phyloP scores from a whole-genome alignment of 30 jellyfish, hydroid and myxozoan species.

The Nemopilema nomurai region DNA sequence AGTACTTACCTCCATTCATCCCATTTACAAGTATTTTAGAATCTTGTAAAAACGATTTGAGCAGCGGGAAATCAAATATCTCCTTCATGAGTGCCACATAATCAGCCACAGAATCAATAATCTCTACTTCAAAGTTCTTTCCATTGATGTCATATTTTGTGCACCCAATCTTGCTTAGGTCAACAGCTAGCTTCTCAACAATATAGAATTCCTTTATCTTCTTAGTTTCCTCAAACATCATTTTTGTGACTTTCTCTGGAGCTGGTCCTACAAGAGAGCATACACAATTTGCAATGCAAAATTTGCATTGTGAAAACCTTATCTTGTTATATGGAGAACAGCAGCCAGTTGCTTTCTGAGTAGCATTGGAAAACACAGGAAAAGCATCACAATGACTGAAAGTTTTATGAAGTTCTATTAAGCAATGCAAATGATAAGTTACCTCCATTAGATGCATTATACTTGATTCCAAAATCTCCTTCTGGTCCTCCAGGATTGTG shows the following conservation, averaged over 20 bases:
- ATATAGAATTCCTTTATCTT: constrained; percentile 43
- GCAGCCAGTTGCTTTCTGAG: too few species aligned
- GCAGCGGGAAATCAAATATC: constrained; percentile 70
- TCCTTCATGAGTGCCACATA: constrained; percentile 80
- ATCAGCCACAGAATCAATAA: constrained; percentile 78
- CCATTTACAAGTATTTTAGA: constrained; percentile 73
- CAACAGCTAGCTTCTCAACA: constrained; percentile 53
- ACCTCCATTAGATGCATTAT: constrained; percentile 96
- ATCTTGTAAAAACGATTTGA: constrained; percentile 51
- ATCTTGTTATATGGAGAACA: too few species aligned
- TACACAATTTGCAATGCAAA: too few species aligned
- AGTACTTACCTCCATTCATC: constrained; percentile 84
- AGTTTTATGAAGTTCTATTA: too few species aligned
- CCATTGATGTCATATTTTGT: constrained; percentile 52
- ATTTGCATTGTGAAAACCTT: too few species aligned
- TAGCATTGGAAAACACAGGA: background rate
- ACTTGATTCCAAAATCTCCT: constrained; percentile 99
- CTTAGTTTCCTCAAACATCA: constrained; percentile 53
- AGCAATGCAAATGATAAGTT: background rate
- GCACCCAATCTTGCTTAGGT: constrained; percentile 39
- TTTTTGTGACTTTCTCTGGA: constrained; percentile 74
- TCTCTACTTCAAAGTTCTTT: constrained; percentile 59
- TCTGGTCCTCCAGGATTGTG: constrained; percentile 99
- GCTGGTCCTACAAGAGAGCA: constrained; percentile 81
- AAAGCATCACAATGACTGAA: too few species aligned